These are phyloP conservation scores for Tenthredo distinguenda DNA, from an alignment of 2,888 invertebrate genomes.

Conservation along the genomic window DNA sequence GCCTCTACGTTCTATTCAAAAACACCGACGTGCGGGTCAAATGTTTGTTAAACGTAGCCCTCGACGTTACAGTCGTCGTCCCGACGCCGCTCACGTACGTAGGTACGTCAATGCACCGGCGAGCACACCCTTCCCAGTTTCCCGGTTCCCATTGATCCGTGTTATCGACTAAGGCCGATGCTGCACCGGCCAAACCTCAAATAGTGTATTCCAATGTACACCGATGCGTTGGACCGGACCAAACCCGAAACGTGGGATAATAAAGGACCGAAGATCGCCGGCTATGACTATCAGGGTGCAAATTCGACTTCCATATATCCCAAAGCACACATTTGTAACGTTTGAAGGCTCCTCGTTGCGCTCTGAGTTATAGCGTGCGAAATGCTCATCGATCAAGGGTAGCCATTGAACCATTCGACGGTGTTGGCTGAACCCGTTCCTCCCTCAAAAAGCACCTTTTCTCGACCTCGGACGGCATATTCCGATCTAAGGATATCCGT, in stretches of 20 bases:
- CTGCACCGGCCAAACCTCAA: neutral
- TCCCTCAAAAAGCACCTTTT: neutral
- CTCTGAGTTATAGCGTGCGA: neutral
- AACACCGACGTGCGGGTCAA: conserved; percentile 16
- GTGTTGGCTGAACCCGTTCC: neutral
- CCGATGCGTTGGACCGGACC: neutral
- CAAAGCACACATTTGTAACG: neutral
- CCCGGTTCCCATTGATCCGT: conserved; percentile 43
- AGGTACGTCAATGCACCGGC: neutral
- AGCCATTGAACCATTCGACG: neutral
- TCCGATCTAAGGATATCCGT: neutral
- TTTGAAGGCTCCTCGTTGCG: neutral
- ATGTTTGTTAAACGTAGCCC: conserved; percentile 34
- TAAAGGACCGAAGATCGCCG: neutral
- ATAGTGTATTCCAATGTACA: neutral
- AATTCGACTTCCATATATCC: neutral
- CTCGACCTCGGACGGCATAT: neutral
- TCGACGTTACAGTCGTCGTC: neutral
- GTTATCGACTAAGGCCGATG: conserved; percentile 26
- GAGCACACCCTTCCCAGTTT: conserved; percentile 16
- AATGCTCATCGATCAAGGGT: neutral
- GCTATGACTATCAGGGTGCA: neutral
- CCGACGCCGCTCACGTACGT: conserved; percentile 8
- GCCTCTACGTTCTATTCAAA: conserved; percentile 28
- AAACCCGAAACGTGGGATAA: neutral